Evolutionary conservation across 2,113 vertebrate species (phyloP), one percentile per base, ranked within the genome.

Genomic region (Halichoeres trimaculatus): DNA sequence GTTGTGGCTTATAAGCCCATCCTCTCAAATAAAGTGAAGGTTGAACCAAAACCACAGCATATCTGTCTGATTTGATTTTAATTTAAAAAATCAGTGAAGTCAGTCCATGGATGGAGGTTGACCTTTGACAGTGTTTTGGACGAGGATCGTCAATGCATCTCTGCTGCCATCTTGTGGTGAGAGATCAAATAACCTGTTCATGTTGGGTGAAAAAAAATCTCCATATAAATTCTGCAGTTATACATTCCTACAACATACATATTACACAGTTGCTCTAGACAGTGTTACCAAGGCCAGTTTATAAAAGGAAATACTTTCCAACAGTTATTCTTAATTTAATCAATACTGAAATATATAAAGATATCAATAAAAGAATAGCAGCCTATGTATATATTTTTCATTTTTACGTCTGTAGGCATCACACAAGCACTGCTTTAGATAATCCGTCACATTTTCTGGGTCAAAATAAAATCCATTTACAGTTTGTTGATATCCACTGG

Each of bases 81-180:
- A 23, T 24, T 60, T 0, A 2, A 45, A 30, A 17, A 45, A 17
- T 17, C 43, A 6, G 43, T 19, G 14, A 45, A 5, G 16, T 45
- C 43, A 19, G 1, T 41, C 40, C 43, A 11, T 1, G 1, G 5
- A 26, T 8, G 17, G 0, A 60, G 4, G 30, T 61, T 81, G 65
- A 84, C 70, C 34, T 63, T 70, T 85, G 63, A 11, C 58, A 54
- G 47, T 66, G 10, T 68, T 66, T 17, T 24, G 17, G 30, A 30
- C 6, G 14, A 0, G 22, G 23, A 20, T 14, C 26, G n/a, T 30
- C 8, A 5, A 19, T 58, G 20, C 43, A 55, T 62, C 70, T 4
- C 60, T 77, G 66, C 59, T 76, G 5, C 80, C 80, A 12, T 57
- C 78, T 85, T 11, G 52, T 78, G 89, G 86, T 57, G 26, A 68